A percentile compares a stretch with the other conserved stretches of the same genome.
Evolutionary conservation across 2,797 vertebrate genomes (phyloP).

Genomic region (Propithecus perrieri): DNA sequence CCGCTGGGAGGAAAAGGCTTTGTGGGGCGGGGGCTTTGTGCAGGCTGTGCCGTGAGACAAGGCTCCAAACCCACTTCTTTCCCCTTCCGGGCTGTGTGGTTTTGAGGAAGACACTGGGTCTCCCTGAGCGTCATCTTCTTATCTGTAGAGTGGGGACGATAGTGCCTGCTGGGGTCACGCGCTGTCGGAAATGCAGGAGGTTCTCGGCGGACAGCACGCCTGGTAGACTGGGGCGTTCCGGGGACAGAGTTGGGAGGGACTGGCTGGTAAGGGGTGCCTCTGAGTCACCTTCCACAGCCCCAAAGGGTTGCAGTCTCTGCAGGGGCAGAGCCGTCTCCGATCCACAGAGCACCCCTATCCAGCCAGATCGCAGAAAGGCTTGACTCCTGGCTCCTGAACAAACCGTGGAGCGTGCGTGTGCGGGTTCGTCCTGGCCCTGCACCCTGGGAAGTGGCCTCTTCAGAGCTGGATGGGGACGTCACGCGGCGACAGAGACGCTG

Average conservation of each 20-base stretch:
- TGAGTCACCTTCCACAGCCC: background rate
- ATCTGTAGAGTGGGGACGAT: background rate
- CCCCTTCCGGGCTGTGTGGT: background rate
- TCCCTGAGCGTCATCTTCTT: background rate
- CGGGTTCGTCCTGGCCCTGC: background rate
- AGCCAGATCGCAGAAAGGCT: background rate
- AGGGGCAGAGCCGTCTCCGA: background rate
- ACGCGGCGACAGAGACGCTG: rapidly evolving
- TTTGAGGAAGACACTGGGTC: background rate
- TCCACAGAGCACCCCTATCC: background rate
- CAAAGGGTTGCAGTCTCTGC: background rate
- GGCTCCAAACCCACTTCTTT: background rate
- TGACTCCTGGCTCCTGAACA: background rate
- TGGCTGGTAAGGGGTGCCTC: background rate
- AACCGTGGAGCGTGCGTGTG: background rate
- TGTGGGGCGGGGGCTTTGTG: background rate
- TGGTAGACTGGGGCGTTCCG: background rate
- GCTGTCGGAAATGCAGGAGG: rapidly evolving
- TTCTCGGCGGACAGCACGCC: background rate
- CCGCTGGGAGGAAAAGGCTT: background rate
- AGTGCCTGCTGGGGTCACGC: background rate
- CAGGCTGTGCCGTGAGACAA: background rate
- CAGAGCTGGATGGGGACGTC: background rate
- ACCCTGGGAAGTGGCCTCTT: background rate
- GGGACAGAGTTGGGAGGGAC: background rate